A percentile compares a stretch with the other conserved stretches of the same genome.
Conservation (phyloP, 2,797 vertebrate genomes). For the Masticophis lateralis region DNA sequence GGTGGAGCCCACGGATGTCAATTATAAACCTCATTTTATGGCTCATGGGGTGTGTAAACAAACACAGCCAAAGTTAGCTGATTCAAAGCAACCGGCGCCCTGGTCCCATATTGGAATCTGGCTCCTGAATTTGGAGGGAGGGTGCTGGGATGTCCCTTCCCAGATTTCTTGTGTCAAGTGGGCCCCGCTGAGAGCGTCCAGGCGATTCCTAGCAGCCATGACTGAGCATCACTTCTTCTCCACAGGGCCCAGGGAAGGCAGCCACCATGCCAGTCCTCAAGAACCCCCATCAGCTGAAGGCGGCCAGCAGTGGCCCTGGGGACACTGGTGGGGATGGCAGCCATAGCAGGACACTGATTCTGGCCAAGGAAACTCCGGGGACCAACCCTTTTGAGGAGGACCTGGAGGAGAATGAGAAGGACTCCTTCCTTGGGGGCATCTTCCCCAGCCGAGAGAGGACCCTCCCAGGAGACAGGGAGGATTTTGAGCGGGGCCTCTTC, state of each 20-base stretch:
- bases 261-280: conserved; percentile 28
- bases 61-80: background rate
- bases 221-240: background rate
- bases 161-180: background rate
- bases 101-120: background rate
- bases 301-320: background rate
- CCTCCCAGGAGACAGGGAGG: background rate
- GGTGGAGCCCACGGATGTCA: background rate
- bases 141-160: too few species aligned
- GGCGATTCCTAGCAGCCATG: too few species aligned
- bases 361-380: background rate
- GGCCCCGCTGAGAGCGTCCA: background rate
- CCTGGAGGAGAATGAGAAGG: conserved; percentile 39
- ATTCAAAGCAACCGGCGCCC: background rate
- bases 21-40: background rate
- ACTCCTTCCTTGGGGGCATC: conserved; percentile 5
- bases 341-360: background rate
- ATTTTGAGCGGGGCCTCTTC: background rate
- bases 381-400: conserved; percentile 61
- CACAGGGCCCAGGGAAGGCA: background rate
- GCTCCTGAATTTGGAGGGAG: background rate
- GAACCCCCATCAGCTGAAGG: conserved; percentile 14
- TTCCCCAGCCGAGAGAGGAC: background rate
- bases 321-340: rapidly evolving
- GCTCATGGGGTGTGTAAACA: background rate